These are phyloP conservation scores for Oxyruncus cristatus DNA, from an alignment of 2,113 vertebrate genomes.

Conservation along the genomic window DNA sequence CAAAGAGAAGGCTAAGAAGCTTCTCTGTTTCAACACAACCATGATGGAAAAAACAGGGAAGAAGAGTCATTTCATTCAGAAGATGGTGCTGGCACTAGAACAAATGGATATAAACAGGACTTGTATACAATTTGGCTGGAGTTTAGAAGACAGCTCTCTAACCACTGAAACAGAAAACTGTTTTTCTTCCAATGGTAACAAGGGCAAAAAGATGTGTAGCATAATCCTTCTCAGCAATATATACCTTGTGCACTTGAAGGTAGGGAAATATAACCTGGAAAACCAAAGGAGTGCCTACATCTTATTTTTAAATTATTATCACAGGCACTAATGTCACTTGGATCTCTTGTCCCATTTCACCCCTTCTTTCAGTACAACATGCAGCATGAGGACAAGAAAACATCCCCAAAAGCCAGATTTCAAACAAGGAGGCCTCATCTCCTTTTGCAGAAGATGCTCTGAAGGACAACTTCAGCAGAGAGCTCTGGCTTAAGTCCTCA, in stretches of 20 bases:
- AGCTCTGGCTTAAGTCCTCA: not conserved
- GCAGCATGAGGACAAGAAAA: not conserved
- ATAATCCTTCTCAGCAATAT: not conserved
- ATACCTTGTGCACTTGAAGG: not conserved
- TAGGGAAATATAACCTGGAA: not conserved
- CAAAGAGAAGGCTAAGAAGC: conserved; percentile 26
- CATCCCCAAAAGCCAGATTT: not conserved
- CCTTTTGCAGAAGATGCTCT: not conserved
- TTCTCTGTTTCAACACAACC: conserved; percentile 43
- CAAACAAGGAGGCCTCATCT: not conserved
- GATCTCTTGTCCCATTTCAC: not conserved
- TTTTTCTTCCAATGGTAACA: not conserved
- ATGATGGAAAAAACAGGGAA: conserved; percentile 45
- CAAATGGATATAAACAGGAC: not conserved
- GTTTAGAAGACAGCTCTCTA: not conserved
- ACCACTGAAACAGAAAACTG: not conserved
- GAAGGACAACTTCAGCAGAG: not conserved
- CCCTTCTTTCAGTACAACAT: not conserved
- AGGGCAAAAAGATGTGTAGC: not conserved
- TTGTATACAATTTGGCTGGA: not conserved
- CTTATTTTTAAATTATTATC: not conserved
- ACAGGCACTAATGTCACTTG: not conserved
- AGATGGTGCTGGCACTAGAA: not conserved
- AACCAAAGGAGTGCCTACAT: not conserved
- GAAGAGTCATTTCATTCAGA: conserved; percentile 10